Percentiles rank a stretch among this genome's conserved stretches.
phyloP scores from a whole-genome alignment of 1,140 invertebrate genomes.

The Leucophenga varia region DNA sequence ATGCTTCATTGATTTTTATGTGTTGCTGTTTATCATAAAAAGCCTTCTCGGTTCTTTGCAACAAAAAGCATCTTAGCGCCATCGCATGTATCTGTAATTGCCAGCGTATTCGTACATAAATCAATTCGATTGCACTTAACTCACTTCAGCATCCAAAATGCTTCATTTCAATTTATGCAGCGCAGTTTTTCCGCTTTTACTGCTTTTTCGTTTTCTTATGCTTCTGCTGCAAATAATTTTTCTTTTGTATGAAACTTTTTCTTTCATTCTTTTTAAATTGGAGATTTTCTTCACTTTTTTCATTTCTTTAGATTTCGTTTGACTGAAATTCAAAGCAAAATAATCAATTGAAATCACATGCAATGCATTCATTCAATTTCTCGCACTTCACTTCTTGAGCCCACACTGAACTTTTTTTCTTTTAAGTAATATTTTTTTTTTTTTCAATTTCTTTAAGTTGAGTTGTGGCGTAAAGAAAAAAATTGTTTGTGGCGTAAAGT shows the following conservation, averaged over 20 bases:
- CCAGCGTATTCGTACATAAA: conserved; percentile 52
- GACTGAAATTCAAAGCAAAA: conserved; percentile 32
- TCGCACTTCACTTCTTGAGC: neutral
- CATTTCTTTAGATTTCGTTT: conserved; percentile 17
- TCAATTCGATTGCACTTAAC: conserved; percentile 46
- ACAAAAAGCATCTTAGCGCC: too few species aligned
- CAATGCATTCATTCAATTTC: conserved; percentile 19
- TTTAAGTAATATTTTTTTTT: conserved; percentile 3
- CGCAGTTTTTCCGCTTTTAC: too few species aligned
- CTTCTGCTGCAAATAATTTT: conserved; percentile 30
- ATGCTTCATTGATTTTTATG: too few species aligned
- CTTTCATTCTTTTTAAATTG: conserved; percentile 30
- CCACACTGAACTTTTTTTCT: neutral
- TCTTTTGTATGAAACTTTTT: conserved; percentile 30
- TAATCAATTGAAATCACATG: conserved; percentile 50
- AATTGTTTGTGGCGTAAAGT: conserved; percentile 27
- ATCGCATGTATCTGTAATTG: too few species aligned
- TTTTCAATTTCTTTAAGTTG: neutral
- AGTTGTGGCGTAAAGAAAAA: too few species aligned
- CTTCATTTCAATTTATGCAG: too few species aligned
- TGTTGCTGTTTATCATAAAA: too few species aligned
- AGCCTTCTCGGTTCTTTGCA: too few species aligned
- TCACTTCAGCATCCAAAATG: conserved; percentile 37
- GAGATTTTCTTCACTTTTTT: neutral
- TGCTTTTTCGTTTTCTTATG: conserved; percentile 25